Conservation (phyloP, 2,888 invertebrate species). For the Chironomus riparius region DNA sequence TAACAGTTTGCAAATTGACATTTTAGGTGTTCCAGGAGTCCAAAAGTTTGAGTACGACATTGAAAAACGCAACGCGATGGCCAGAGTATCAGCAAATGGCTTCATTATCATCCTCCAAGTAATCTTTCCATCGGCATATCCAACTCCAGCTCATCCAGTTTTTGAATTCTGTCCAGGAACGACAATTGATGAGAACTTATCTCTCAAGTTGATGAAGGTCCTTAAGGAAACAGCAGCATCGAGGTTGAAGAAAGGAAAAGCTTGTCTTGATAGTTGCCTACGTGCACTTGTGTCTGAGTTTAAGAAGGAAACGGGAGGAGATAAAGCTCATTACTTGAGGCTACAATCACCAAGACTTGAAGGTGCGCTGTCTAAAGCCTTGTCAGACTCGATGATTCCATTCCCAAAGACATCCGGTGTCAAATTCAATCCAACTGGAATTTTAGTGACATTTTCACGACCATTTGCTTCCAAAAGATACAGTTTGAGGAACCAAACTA, state of each 20-base stretch:
- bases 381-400: conserved; percentile 71
- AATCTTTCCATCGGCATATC: conserved; percentile 65
- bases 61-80: conserved; percentile 46
- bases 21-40: conserved; percentile 12
- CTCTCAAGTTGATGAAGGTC: conserved; percentile 67
- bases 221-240: conserved; percentile 72
- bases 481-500: conserved; percentile 61
- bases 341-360: conserved; percentile 41
- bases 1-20: no score
- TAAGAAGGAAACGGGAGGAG: conserved; percentile 41
- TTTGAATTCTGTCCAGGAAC: conserved; percentile 60
- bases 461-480: conserved; percentile 59
- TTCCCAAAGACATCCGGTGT: conserved; percentile 92
- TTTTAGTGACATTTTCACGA: conserved; percentile 77
- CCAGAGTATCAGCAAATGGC: conserved; percentile 39
- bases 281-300: conserved; percentile 58
- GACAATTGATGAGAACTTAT: conserved; percentile 59
- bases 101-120: conserved; percentile 49
- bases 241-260: conserved; percentile 73
- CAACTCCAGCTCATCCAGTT: conserved; percentile 54
- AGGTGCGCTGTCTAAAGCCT: conserved; percentile 39
- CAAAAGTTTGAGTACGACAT: conserved; percentile 32
- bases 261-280: conserved; percentile 81
- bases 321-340: conserved; percentile 37
- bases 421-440: conserved; percentile 80